A percentile compares a stretch with the other conserved stretches of the same genome.
These are phyloP conservation scores for Galeopsomyia nigrocyanea DNA, from an alignment of 2,888 invertebrate species.

Conservation along the genomic window DNA sequence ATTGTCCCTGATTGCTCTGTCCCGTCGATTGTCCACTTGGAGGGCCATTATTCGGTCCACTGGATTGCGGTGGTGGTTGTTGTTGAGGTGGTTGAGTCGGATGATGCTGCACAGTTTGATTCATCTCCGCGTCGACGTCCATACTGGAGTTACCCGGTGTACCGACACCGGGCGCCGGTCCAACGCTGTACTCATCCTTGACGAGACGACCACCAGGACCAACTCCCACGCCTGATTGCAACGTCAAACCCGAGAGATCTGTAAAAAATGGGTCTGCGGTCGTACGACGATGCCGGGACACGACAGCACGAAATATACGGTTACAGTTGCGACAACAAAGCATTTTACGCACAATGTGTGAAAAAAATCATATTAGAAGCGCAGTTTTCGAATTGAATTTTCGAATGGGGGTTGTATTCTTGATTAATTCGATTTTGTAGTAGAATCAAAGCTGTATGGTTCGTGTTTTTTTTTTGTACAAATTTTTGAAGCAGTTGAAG, in stretches of 20 bases:
- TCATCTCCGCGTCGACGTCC: constrained; percentile 75
- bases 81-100: constrained; percentile 70
- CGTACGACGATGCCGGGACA: too few species aligned
- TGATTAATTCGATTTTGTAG: too few species aligned
- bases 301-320: too few species aligned
- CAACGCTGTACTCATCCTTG: constrained; percentile 93
- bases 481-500: too few species aligned
- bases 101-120: constrained; percentile 80
- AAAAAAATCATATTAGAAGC: too few species aligned
- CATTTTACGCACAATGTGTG: too few species aligned
- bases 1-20: constrained; percentile 68
- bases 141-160: constrained; percentile 70
- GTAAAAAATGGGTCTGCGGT: constrained; percentile 69
- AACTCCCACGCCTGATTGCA: constrained; percentile 78
- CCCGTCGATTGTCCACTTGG: constrained; percentile 43
- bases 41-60: not conserved
- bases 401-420: too few species aligned
- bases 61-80: constrained; percentile 57
- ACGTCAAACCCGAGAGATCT: constrained; percentile 92
- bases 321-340: too few species aligned
- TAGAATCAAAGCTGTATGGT: too few species aligned
- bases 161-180: constrained; percentile 64
- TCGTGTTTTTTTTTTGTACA: too few species aligned
- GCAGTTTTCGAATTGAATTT: too few species aligned
- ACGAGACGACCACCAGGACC: constrained; percentile 82